Evolutionary conservation across 2,888 invertebrate species (phyloP).

Genomic region (Pseudeuparius sepicola): DNA sequence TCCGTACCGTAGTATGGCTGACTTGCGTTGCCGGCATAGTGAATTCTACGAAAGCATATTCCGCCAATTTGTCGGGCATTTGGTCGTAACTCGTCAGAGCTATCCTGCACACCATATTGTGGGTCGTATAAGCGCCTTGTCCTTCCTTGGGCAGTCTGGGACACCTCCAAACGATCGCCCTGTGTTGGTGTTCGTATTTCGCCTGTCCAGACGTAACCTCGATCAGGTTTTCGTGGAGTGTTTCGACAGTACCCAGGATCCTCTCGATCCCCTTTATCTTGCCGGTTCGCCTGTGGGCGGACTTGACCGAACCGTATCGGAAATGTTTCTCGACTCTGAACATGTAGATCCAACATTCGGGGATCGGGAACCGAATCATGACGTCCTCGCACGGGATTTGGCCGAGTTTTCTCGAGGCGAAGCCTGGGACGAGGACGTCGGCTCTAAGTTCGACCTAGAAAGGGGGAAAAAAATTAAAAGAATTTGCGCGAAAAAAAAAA

Average conservation of each 20-base stretch:
- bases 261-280: constrained; percentile 90
- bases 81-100: constrained; percentile 96
- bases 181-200: constrained; percentile 97
- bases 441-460: constrained; percentile 82
- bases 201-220: constrained; percentile 95
- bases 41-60: constrained; percentile 87
- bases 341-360: constrained; percentile 98
- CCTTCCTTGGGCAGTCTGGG: constrained; percentile 96
- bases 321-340: constrained; percentile 98
- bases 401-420: constrained; percentile 88
- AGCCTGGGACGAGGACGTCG: constrained; percentile 94
- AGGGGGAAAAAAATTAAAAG: neutral
- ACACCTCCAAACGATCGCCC: constrained; percentile 97
- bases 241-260: constrained; percentile 84
- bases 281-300: constrained; percentile 75
- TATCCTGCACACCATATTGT: constrained; percentile 89
- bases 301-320: constrained; percentile 94
- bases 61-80: constrained; percentile 86
- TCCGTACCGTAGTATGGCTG: constrained; percentile 91
- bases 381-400: constrained; percentile 98
- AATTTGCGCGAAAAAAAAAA: neutral
- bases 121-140: constrained; percentile 97
- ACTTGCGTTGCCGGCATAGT: constrained; percentile 97
- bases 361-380: constrained; percentile 90
- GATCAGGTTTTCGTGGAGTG: constrained; percentile 82